Base-by-base conservation (phyloP, 2,113 vertebrate species). In the Plestiodon gilberti region DNA sequence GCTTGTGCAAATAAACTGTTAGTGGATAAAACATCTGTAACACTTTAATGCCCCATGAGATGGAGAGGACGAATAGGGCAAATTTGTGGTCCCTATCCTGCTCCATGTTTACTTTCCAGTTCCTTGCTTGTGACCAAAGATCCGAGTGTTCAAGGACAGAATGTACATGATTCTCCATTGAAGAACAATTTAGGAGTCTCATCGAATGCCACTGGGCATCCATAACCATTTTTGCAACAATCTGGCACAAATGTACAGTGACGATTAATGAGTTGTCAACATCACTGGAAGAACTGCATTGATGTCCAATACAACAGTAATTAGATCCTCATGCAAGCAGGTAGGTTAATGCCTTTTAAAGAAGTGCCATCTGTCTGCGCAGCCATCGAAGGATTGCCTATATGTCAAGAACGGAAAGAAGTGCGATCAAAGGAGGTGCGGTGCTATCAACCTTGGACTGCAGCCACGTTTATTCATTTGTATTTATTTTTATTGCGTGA, bases 291-390 rank as follows among this genome's bases (percentile, higher is more conserved):
- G 92, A 91, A 95, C 89, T 82, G 57, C 93, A 96, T 96, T 94
- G 95, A 96, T 96, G 89, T 95, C 91, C 95, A 95, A 96, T 96
- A 96, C 89, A 92, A 95, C 95, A 95, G 88, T 88, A 96, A 95
- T 96, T 93, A 96, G 89, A 95, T 43, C 77, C 88, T 95, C 89
- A 95, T 84, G 93, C 92, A 89, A 69, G 90, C 86, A 90, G 85
- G 89, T 93, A 94, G 91, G 94, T 95, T 90, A 96, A 93, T 89
- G 94, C 94, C 90, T 92, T 96, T 94, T 84, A 92, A 91, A 93
- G 87, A 83, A 74, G 57, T 92, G 91, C 90, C 90, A 93, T 96
- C 93, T 95, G 78, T 94, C 87, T 95, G 91, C 91, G 67, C 69
- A 87, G 85, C 87, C 87, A 82, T 79, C 33, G 81, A 89, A 14